Conservation (phyloP, 2,113 vertebrate species). For the Grallaria varia region DNA sequence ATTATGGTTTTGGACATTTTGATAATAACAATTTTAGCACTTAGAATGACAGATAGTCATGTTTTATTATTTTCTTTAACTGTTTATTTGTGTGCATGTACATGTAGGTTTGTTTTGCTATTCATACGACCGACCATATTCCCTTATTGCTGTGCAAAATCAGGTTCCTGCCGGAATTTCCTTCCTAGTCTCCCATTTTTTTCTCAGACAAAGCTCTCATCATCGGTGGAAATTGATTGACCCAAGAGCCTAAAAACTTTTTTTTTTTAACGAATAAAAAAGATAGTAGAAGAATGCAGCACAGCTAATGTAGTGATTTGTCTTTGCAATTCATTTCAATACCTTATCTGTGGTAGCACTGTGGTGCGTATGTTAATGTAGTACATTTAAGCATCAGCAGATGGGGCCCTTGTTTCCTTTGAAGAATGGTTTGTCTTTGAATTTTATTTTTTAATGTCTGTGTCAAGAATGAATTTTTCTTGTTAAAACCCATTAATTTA, state of each 20-base stretch:
- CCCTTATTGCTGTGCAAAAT: neutral
- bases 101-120: neutral
- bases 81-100: neutral
- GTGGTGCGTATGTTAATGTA: conserved; percentile 68
- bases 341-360: neutral
- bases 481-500: conserved; percentile 58
- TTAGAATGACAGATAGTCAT: conserved; percentile 35
- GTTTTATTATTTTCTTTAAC: conserved; percentile 16
- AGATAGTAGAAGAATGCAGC: neutral
- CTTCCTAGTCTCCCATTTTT: neutral
- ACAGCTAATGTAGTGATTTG: conserved; percentile 26
- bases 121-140: neutral
- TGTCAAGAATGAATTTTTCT: conserved; percentile 55
- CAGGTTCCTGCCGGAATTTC: neutral
- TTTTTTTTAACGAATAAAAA: conserved; percentile 6
- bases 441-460: conserved; percentile 63
- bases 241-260: conserved; percentile 1
- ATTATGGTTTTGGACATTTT: conserved; percentile 35
- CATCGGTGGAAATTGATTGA: neutral
- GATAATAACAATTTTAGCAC: conserved; percentile 52
- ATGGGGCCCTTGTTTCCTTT: conserved; percentile 85
- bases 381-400: conserved; percentile 80
- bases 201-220: neutral
- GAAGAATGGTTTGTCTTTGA: conserved; percentile 70
- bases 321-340: conserved; percentile 23